Evolutionary conservation across 2,797 vertebrate genomes (phyloP), one percentile per base, ranked within the genome.

Genomic region (Onychomys torridus): DNA sequence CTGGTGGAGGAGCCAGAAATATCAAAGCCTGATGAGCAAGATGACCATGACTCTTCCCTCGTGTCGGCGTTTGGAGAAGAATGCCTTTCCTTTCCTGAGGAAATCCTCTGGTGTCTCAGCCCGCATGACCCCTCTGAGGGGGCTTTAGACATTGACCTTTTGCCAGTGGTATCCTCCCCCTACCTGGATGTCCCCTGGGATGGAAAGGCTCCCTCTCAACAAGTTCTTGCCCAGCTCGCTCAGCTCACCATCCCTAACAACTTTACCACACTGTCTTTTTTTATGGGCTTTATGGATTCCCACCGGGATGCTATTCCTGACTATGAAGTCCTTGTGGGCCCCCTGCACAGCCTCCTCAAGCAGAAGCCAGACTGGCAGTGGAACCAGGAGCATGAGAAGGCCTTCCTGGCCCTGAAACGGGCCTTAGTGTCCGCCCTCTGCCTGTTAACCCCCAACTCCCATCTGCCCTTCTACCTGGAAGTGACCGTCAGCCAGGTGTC

Each of bases 341-440:
- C 98, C n/a, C 79, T 98, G 23, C 96, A 97, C 55, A 40, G 93
- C 88, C 97, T 98, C 69, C 97, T 98, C 59, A 96, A 97, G 59
- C 97, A 97, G 95, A 97, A 98, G 91, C 97, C 97, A 0, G 97
- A 95, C 82, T 98, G 98, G 98, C 96, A 91, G 76, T 98, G 98
- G 97, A 83, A 52, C 34, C 75, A 10, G 81, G 98, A 97, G 34
- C 97, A 97, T 0, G 95, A 97, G 85, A 94, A 94, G 57, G 97
- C 96, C 65, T 97, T 98, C 67, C 61, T 97, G 71, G 96, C 97
- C 40, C 95, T 98, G 75, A 98, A 97, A 81, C 94, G 96, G 76
- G 97, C 96, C 19, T 95, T 98, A 43, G 97, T 97, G 79, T 98
- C 96, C 0, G 96, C 94, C 8, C 97, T 97, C 32, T 97, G 97